phyloP scores from a whole-genome alignment of 2,113 vertebrate species.

The Dendropsophus ebraccatus region DNA sequence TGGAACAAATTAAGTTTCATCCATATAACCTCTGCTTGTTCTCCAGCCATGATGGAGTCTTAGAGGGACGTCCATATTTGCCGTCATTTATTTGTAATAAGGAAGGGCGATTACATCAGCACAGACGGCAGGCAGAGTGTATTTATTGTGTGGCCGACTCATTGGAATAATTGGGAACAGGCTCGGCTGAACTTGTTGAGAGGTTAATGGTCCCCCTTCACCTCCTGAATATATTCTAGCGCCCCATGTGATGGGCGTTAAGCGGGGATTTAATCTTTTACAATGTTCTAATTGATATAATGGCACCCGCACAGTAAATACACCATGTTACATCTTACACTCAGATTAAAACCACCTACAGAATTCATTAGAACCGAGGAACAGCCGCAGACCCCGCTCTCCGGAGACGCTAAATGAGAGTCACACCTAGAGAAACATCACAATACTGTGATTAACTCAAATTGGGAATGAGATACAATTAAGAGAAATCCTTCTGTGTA shows the following conservation, averaged over 20 bases:
- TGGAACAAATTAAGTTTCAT: background rate
- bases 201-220: conserved; percentile 35
- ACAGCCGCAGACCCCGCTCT: background rate
- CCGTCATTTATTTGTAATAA: conserved; percentile 13
- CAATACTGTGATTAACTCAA: conserved; percentile 11
- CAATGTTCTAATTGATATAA: conserved; percentile 43
- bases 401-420: background rate
- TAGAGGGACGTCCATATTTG: background rate
- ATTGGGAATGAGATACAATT: conserved; percentile 9
- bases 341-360: background rate
- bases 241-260: conserved; percentile 22
- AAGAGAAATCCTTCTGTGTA: background rate
- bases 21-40: too few relatives aligned
- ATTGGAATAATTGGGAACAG: conserved; percentile 46
- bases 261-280: conserved; percentile 42
- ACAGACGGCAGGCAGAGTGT: background rate
- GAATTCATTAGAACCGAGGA: background rate
- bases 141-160: conserved; percentile 29
- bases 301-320: conserved; percentile 20
- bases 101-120: conserved; percentile 13
- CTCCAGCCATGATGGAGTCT: background rate
- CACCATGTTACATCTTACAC: conserved; percentile 1
- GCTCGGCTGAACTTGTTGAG: conserved; percentile 11
- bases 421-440: conserved; percentile 12
- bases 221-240: conserved; percentile 3